Conservation (phyloP, 2,113 vertebrate genomes). For the Alaudala cheleensis region DNA sequence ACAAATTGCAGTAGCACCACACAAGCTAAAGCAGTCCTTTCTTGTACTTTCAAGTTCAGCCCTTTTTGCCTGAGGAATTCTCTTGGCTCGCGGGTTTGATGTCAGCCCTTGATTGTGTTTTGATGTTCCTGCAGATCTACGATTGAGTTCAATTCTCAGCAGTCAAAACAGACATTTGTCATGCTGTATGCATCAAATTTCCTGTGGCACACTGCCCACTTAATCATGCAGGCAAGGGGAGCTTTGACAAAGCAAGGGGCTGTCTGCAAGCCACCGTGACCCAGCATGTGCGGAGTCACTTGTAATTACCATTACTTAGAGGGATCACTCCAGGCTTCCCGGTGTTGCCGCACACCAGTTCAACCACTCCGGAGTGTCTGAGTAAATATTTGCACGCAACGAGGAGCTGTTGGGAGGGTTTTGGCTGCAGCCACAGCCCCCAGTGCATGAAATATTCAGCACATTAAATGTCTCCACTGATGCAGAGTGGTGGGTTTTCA, state of each 20-base stretch:
- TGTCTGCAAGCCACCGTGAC: slow-evolving; percentile 68
- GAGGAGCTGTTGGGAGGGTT: slow-evolving; percentile 83
- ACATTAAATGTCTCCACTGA: slow-evolving; percentile 78
- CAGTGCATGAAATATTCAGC: slow-evolving; percentile 94
- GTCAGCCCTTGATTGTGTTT: slow-evolving; percentile 93
- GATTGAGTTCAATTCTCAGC: slow-evolving; percentile 84
- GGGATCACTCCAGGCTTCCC: slow-evolving; percentile 81
- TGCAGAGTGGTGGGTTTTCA: slow-evolving; percentile 86
- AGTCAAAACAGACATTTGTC: slow-evolving; percentile 93
- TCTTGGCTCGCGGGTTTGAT: slow-evolving; percentile 81
- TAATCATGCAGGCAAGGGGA: slow-evolving; percentile 72
- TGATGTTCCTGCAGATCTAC: slow-evolving; percentile 88
- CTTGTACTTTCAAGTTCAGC: slow-evolving; percentile 36
- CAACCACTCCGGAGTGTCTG: slow-evolving; percentile 69
- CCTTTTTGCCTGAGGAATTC: slow-evolving; percentile 63
- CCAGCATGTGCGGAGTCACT: slow-evolving; percentile 82
- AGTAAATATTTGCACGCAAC: slow-evolving; percentile 94
- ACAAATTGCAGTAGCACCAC: neutral
- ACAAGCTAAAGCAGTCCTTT: neutral
- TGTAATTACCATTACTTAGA: slow-evolving; percentile 90
- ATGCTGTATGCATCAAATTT: slow-evolving; percentile 78
- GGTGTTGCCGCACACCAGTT: slow-evolving; percentile 68
- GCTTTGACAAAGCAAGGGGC: slow-evolving; percentile 57
- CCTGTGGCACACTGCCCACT: slow-evolving; percentile 73
- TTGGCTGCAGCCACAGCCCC: slow-evolving; percentile 76